A percentile compares a stretch with the other conserved stretches of the same genome.
These are phyloP conservation scores for Pipistrellus nathusii DNA, from an alignment of 2,797 vertebrate genomes.

Conservation along the genomic window DNA sequence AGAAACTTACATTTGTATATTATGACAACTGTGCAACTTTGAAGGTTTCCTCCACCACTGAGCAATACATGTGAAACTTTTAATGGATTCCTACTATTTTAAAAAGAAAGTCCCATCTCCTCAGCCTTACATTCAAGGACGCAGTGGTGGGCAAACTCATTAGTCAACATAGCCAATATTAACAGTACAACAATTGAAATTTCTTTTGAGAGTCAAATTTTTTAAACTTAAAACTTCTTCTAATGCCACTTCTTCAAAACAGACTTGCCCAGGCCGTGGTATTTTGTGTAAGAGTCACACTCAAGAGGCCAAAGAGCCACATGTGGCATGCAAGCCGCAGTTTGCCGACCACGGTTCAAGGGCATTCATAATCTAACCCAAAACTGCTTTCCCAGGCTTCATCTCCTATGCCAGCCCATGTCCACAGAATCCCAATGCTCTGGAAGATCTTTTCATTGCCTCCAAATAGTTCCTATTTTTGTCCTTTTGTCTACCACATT, in stretches of 20 bases:
- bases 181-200: too few species aligned
- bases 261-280: too few species aligned
- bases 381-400: not conserved
- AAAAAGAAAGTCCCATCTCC: conserved; percentile 30
- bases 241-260: too few species aligned
- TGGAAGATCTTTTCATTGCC: not conserved
- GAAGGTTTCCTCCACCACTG: not conserved
- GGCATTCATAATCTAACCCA: not conserved
- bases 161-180: too few species aligned
- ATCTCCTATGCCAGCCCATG: not conserved
- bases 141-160: not conserved
- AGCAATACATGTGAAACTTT: not conserved
- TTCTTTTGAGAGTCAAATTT: too few species aligned
- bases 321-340: too few species aligned
- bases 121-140: not conserved
- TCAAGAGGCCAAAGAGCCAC: too few species aligned
- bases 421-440: not conserved
- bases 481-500: not conserved
- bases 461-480: not conserved
- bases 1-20: not conserved
- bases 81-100: not conserved
- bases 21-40: not conserved
- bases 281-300: too few species aligned
- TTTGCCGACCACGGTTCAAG: not conserved
- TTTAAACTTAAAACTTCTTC: too few species aligned